Base-by-base conservation (phyloP, 1,140 invertebrate genomes). In the Papilio xuthus region DNA sequence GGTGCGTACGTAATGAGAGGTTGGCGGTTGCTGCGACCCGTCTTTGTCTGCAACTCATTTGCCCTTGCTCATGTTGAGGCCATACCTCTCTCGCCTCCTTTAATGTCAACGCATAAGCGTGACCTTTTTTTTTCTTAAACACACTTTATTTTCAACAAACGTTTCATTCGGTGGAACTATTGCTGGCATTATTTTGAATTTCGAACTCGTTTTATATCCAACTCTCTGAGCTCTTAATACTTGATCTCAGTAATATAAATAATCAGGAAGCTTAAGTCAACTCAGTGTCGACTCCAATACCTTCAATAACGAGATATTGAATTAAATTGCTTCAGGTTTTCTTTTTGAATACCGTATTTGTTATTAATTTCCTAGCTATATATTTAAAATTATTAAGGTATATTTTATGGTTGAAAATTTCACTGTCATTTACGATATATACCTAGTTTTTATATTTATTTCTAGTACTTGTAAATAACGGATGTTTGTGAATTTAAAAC, bases 51-150 rank as follows among this genome's bases (percentile, higher is more conserved):
- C 72, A 76, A 76, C n/a, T 75, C 32, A 63, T 37, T 60, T 72
- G 79, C 79, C 79, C 79, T 80, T 80, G 79, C 23, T 42, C 41
- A 44, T 20, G 56, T 63, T 47, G 82, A 85, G 84, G 79, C 78
- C 84, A 78, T 79, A 26, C 78, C 81, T 83, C 80, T 82, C 82
- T 84, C 79, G 78, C 74, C 63, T 74, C 15, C 67, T 70, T 79
- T 83, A 82, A 85, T 82, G 80, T 81, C 83, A 82, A 80, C 37
- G 37, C 50, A 60, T n/a, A 73, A 72, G 60, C 28, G 15, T 74
- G 75, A 82, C 81, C 80, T 86, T 85, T 85, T 84, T 84, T 77
- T 79, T 50, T 69, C 53, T 69, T 77, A 78, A 77, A 70, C 77
- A 82, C 77, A 83, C 67, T 77, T 84, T 77, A 80, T 73, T 81